A percentile compares a stretch with the other conserved stretches of the same genome.
phyloP scores from a whole-genome alignment of 2,888 invertebrate species.

The Drosophila suboccidentalis region DNA sequence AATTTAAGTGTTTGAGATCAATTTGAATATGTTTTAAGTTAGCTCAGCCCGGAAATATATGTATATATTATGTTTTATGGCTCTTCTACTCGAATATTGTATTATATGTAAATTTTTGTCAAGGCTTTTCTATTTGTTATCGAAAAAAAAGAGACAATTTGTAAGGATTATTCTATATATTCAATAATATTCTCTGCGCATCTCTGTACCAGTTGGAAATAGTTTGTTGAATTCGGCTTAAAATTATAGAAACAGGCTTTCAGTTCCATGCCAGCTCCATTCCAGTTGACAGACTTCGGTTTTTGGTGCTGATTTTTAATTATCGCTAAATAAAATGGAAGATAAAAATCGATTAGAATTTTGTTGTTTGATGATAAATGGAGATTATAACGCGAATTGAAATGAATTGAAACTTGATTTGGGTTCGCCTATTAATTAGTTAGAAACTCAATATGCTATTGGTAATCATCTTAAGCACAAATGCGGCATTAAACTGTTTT shows the following conservation, averaged over 20 bases:
- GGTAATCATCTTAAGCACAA: constrained; percentile 54
- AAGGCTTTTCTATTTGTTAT: constrained; percentile 15
- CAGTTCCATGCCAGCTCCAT: constrained; percentile 16
- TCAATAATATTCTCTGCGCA: constrained; percentile 5
- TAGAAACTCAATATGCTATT: constrained; percentile 53
- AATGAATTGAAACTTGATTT: constrained; percentile 10
- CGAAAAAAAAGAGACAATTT: constrained; percentile 7
- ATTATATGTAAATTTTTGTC: constrained; percentile 15
- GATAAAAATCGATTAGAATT: constrained; percentile 23
- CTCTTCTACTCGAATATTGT: neutral
- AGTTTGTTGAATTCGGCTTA: constrained; percentile 15
- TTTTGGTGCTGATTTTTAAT: constrained; percentile 53
- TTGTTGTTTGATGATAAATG: constrained; percentile 1
- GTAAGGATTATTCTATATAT: constrained; percentile 15
- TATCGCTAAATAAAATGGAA: constrained; percentile 52
- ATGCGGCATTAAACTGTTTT: constrained; percentile 60
- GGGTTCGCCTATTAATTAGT: constrained; percentile 50
- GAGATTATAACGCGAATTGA: constrained; percentile 18
- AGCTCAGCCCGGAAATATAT: constrained; percentile 20
- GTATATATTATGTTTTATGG: constrained; percentile 14
- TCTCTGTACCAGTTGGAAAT: constrained; percentile 15
- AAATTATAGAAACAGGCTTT: constrained; percentile 1
- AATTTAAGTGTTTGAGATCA: constrained; percentile 66
- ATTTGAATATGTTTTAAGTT: constrained; percentile 57
- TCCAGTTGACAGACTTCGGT: constrained; percentile 18